Conservation (phyloP, 2,888 invertebrate genomes). For the Seira sanloemensis region DNA sequence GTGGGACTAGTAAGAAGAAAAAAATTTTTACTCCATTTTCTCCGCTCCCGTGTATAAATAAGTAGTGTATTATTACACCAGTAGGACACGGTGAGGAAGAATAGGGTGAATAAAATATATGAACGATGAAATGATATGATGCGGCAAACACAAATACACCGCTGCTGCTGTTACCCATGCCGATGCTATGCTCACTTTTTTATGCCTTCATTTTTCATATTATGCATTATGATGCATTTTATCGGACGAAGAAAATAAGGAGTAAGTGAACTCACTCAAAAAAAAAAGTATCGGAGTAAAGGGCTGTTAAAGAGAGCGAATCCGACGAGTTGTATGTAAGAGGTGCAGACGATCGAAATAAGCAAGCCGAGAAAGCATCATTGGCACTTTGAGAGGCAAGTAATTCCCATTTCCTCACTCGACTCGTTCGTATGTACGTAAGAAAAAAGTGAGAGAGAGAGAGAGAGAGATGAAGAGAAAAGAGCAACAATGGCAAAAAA, state of each 20-base stretch:
- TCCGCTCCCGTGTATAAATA: constrained; percentile 18
- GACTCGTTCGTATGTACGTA: constrained; percentile 14
- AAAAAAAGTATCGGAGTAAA: constrained; percentile 33
- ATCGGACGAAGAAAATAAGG: constrained; percentile 30
- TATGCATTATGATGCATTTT: constrained; percentile 55
- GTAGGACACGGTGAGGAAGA: constrained; percentile 24
- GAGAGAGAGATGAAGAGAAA: constrained; percentile 11
- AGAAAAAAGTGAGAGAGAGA: constrained; percentile 18
- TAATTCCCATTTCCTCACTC: constrained; percentile 74
- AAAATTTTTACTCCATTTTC: constrained; percentile 17
- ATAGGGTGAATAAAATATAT: constrained; percentile 54
- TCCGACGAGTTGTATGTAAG: background rate
- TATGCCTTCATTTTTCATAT: background rate
- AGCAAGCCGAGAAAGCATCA: constrained; percentile 67
- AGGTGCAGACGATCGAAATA: background rate
- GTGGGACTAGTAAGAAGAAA: constrained; percentile 24
- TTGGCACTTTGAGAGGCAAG: constrained; percentile 74
- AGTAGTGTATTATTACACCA: constrained; percentile 12
- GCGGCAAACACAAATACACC: constrained; percentile 63
- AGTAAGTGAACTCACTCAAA: constrained; percentile 14
- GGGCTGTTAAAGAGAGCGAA: constrained; percentile 54
- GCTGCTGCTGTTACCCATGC: background rate
- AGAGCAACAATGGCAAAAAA: constrained; percentile 31
- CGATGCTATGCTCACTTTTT: background rate
- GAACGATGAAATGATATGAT: constrained; percentile 66